Evolutionary conservation across 2,113 vertebrate genomes (phyloP).

Genomic region (Myiozetetes cayanensis): DNA sequence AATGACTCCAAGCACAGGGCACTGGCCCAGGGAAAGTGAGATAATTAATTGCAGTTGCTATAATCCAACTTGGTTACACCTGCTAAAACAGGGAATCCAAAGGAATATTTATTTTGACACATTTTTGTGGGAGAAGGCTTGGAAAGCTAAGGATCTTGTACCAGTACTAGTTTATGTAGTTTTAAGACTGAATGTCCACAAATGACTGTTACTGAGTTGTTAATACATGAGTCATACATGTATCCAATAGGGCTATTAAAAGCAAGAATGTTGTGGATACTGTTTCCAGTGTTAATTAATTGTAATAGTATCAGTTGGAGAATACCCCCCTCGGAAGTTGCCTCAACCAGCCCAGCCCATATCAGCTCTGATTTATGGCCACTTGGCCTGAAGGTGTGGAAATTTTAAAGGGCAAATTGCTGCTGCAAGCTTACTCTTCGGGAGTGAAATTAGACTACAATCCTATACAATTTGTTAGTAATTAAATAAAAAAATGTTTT

Average conservation of each 20-base stretch:
- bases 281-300: slow-evolving; percentile 18
- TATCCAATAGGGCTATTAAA: slow-evolving; percentile 9
- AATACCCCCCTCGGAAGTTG: neutral
- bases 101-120: slow-evolving; percentile 34
- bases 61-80: neutral
- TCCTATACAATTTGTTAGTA: neutral
- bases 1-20: neutral
- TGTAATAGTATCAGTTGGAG: neutral
- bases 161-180: neutral
- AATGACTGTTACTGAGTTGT: neutral
- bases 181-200: neutral
- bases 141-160: neutral
- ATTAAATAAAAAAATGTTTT: neutral
- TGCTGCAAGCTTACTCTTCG: neutral
- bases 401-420: slow-evolving; percentile 1
- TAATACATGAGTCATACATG: neutral
- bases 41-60: slow-evolving; percentile 15
- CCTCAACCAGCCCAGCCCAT: neutral
- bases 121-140: slow-evolving; percentile 15
- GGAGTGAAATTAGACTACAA: neutral
- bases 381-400: neutral
- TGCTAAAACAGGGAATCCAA: slow-evolving; percentile 3
- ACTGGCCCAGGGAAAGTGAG: neutral
- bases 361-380: neutral
- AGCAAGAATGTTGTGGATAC: neutral